Percentiles rank a stretch among this genome's conserved stretches.
Conservation (phyloP, 1,140 invertebrate species). For the Rhizoglyphus robini region DNA sequence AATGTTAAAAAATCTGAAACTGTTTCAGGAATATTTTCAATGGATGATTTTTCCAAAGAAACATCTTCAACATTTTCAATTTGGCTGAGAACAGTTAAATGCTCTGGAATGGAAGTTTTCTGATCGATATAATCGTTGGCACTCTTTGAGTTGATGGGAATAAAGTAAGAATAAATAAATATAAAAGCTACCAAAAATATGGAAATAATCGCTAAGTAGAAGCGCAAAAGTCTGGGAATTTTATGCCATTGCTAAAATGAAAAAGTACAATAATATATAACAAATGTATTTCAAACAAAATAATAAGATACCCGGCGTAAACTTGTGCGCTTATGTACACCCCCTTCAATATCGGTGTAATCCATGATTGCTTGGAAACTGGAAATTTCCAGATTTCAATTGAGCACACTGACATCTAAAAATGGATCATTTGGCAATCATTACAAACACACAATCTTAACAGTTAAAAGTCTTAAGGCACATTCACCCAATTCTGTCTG, state of each 20-base stretch:
- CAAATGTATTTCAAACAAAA: neutral
- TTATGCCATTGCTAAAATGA: conserved; percentile 18
- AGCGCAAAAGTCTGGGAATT: conserved; percentile 12
- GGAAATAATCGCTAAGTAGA: conserved; percentile 1
- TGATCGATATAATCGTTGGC: too few species aligned
- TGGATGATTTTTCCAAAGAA: too few species aligned
- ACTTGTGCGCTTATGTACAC: neutral
- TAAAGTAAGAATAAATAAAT: neutral
- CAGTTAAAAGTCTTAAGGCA: too few species aligned
- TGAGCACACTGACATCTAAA: too few species aligned
- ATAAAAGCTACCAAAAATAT: neutral
- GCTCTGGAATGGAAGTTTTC: too few species aligned
- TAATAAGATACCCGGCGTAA: neutral
- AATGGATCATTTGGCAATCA: neutral
- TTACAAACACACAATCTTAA: too few species aligned
- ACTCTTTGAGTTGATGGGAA: neutral
- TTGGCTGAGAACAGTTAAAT: too few species aligned
- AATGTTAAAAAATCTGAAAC: neutral
- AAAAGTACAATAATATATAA: too few species aligned
- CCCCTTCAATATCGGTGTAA: neutral
- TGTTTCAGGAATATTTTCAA: neutral
- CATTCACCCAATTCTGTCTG: too few species aligned
- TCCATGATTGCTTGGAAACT: neutral
- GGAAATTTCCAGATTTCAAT: too few species aligned
- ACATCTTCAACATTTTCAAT: too few species aligned